Base-by-base conservation (phyloP, 1,140 invertebrate species). In the Thalassaphorura encarpata region DNA sequence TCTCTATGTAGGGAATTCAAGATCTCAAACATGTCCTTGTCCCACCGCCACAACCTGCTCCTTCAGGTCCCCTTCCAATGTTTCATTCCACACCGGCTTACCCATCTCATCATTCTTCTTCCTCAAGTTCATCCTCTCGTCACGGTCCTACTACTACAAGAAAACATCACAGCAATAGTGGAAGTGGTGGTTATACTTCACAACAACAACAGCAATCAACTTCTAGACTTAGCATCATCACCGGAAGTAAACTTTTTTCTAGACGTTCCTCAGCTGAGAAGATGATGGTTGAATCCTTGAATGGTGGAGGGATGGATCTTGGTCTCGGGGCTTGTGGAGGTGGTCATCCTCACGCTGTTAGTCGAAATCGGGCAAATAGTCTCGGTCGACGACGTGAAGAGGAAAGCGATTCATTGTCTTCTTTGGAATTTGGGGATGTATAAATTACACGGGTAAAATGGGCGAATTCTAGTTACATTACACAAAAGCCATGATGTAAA, bases 391-490 rank as follows among this genome's bases (percentile, higher is more conserved):
- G 18, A 21, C 41, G 51, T 6, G 62, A 61, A 3, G 62, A 60
- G 26, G 54, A 61, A 24, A 64, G 62, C 52, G 62, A 61, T 27
- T 64, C 62, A 11, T 41, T 61, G 15, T 64, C 62, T 15, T 64
- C 62, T 6, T 27, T 64, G 24, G 62, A 64, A 55, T 64, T 61
- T 45, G 62, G 57, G 6, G 62, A 58, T 33, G 61, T 58, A 13
- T 51, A n/a, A 36, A 51, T 11, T 43, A 43, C n/a, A n/a, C n/a
- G n/a, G n/a, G n/a, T n/a, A n/a, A n/a, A n/a, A n/a, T n/a, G n/a
- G n/a, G n/a, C n/a, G n/a, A n/a, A n/a, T n/a, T n/a, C n/a, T n/a
- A n/a, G n/a, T n/a, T n/a, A n/a, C n/a, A n/a, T n/a, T n/a, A n/a
- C n/a, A n/a, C n/a, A n/a, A n/a, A n/a, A n/a, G n/a, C n/a, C n/a